A percentile compares a stretch with the other conserved stretches of the same genome.
phyloP scores from a whole-genome alignment of 2,113 vertebrate species.

The Terrapene triunguis region DNA sequence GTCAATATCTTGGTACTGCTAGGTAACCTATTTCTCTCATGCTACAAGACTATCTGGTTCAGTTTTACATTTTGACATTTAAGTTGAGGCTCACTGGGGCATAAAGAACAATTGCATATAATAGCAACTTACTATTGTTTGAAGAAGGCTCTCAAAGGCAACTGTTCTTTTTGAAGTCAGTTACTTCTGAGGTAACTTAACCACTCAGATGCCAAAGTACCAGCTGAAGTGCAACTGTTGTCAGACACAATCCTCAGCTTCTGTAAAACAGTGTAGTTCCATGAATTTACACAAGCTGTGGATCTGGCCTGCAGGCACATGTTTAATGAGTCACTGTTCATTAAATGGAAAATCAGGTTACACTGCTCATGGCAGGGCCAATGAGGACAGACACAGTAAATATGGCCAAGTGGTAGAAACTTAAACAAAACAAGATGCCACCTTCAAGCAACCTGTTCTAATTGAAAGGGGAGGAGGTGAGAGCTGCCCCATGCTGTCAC shows the following conservation, averaged over 20 bases:
- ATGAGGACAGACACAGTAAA: neutral
- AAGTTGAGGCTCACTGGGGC: neutral
- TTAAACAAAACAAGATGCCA: neutral
- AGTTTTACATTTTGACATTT: conserved; percentile 38
- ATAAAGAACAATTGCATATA: neutral
- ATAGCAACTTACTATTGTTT: conserved; percentile 1
- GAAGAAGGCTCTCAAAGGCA: conserved; percentile 10
- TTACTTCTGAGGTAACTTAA: neutral
- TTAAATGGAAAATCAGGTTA: neutral
- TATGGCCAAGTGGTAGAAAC: neutral
- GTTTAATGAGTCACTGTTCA: neutral
- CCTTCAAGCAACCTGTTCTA: neutral
- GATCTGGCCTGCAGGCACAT: neutral
- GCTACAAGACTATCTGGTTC: neutral
- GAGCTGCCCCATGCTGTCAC: neutral
- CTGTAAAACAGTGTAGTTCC: neutral
- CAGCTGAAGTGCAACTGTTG: neutral
- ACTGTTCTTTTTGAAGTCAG: neutral
- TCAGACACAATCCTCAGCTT: fast-evolving
- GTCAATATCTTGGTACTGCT: neutral
- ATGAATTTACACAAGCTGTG: neutral
- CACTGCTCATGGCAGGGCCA: neutral
- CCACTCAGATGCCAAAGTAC: neutral
- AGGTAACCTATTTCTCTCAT: neutral
- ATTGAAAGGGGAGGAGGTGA: neutral